Evolutionary conservation across 1,140 invertebrate genomes (phyloP).

Genomic region (Pogonomyrmex californicus): DNA sequence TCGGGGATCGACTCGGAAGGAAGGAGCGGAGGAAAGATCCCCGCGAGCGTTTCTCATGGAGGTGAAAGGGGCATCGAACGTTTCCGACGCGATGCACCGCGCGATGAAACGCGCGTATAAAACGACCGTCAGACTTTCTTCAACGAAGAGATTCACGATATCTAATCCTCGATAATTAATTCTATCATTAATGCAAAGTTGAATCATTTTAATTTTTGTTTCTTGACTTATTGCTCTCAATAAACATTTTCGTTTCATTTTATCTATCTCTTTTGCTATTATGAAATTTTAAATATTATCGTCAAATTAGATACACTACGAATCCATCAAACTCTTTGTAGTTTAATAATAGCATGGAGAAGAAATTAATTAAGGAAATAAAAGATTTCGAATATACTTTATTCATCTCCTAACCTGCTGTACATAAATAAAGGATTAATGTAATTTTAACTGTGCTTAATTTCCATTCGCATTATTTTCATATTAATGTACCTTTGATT

Average conservation of each 20-base stretch:
- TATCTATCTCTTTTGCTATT: neutral
- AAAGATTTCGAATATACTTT: neutral
- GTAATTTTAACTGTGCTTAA: neutral
- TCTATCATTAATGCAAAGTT: neutral
- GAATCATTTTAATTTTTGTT: neutral
- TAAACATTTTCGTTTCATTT: neutral
- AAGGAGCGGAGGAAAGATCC: conserved; percentile 30
- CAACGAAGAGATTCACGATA: neutral
- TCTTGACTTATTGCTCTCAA: neutral
- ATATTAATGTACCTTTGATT: neutral
- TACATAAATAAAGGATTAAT: neutral
- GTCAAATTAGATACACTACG: neutral
- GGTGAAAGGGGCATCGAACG: conserved; percentile 50
- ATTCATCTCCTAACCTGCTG: neutral
- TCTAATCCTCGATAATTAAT: neutral
- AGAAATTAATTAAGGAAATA: no score
- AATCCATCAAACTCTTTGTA: neutral
- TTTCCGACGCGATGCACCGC: conserved; percentile 24
- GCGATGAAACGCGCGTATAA: neutral
- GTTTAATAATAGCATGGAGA: no score
- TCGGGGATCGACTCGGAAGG: conserved; percentile 17
- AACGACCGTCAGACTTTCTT: neutral
- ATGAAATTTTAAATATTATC: neutral
- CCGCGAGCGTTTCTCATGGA: conserved; percentile 34
- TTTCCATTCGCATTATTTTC: neutral